phyloP scores from a whole-genome alignment of 1,140 invertebrate species.

The Heliconius himera region DNA sequence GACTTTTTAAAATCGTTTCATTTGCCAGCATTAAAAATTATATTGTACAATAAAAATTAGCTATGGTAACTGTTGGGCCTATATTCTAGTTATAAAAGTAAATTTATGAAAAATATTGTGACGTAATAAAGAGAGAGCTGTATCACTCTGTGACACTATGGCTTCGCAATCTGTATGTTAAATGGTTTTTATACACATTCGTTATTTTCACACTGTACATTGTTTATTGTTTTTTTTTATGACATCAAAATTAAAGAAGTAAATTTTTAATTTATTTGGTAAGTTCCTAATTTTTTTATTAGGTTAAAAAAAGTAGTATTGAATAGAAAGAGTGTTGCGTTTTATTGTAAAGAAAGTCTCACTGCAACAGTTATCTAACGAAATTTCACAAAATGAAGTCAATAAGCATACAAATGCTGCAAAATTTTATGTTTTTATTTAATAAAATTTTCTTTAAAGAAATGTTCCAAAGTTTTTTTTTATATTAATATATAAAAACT shows the following conservation, averaged over 20 bases:
- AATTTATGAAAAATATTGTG: slow-evolving; percentile 35
- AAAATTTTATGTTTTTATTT: too few relatives aligned
- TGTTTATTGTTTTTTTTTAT: slow-evolving; percentile 17
- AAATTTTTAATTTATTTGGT: not conserved
- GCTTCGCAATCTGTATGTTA: not conserved
- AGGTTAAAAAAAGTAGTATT: too few relatives aligned
- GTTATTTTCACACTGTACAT: not conserved
- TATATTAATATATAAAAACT: too few relatives aligned
- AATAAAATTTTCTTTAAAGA: too few relatives aligned
- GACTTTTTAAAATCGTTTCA: not conserved
- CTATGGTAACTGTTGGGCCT: slow-evolving; percentile 59
- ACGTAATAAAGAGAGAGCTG: slow-evolving; percentile 36
- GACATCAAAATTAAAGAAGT: not conserved
- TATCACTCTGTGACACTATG: slow-evolving; percentile 9
- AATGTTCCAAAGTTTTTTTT: too few relatives aligned
- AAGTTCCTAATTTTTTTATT: too few relatives aligned
- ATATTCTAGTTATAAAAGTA: slow-evolving; percentile 47
- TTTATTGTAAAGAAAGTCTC: too few relatives aligned
- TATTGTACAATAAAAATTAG: slow-evolving; percentile 31
- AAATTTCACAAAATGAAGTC: too few relatives aligned
- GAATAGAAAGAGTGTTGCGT: too few relatives aligned
- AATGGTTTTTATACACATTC: not conserved
- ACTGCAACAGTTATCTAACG: too few relatives aligned
- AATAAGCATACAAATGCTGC: too few relatives aligned
- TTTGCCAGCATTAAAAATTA: slow-evolving; percentile 23